Evolutionary conservation across 2,113 vertebrate genomes (phyloP).

Genomic region (Cichladusa arquata): DNA sequence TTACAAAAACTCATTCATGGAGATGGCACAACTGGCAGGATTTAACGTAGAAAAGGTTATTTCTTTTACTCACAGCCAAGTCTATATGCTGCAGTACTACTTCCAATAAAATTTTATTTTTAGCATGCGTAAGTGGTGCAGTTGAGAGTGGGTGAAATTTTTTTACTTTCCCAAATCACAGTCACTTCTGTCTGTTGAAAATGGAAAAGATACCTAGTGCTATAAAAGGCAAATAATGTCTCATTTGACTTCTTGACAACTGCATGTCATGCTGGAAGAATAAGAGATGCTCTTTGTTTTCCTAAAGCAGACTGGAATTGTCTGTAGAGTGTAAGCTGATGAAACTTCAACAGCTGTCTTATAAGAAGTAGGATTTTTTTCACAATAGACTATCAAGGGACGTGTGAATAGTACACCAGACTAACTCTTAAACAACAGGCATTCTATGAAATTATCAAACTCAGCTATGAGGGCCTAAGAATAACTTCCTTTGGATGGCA

Average conservation of each 20-base stretch:
- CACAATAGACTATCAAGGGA: constrained; percentile 41
- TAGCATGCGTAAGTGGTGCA: not conserved
- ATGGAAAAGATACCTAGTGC: not conserved
- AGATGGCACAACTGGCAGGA: not conserved
- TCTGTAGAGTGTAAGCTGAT: constrained; percentile 1
- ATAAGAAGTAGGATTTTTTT: not conserved
- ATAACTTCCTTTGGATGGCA: constrained; percentile 27
- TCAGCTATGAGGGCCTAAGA: constrained; percentile 34
- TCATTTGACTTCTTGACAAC: constrained; percentile 41
- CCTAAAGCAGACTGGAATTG: constrained; percentile 24
- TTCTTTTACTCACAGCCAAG: constrained; percentile 29
- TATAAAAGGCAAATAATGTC: not conserved
- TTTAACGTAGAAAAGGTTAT: not conserved
- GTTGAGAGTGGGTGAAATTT: not conserved
- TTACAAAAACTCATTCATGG: not conserved
- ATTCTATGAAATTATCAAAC: constrained; percentile 41
- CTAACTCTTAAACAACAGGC: constrained; percentile 34
- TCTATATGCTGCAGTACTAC: not conserved
- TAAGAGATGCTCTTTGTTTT: constrained; percentile 46
- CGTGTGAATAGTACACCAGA: not conserved
- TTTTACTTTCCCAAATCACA: constrained; percentile 1
- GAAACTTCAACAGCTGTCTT: constrained; percentile 66
- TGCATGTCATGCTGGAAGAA: constrained; percentile 11
- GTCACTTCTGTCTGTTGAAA: not conserved
- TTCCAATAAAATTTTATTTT: constrained; percentile 39